A percentile compares a stretch with the other conserved stretches of the same genome.
phyloP scores from a whole-genome alignment of 2,113 vertebrate genomes.

The Pelobates fuscus region DNA sequence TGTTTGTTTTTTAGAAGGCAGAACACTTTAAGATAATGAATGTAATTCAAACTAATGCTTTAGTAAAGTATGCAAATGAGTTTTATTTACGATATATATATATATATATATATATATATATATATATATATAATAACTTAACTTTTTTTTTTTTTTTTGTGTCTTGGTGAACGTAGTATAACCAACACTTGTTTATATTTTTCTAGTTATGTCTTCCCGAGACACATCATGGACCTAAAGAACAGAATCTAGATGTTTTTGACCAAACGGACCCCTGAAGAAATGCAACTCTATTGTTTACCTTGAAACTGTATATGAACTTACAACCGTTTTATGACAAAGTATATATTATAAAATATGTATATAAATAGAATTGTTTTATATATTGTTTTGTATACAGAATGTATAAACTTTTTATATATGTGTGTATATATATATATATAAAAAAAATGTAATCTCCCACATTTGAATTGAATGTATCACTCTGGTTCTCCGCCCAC shows the following conservation, averaged over 20 bases:
- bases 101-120: too few relatives aligned
- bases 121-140: too few relatives aligned
- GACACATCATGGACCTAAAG: slow-evolving; percentile 33
- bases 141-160: too few relatives aligned
- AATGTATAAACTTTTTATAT: slow-evolving; percentile 49
- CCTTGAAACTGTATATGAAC: slow-evolving; percentile 5
- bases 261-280: neutral
- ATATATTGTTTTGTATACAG: slow-evolving; percentile 61
- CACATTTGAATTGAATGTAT: neutral
- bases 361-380: slow-evolving; percentile 43
- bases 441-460: too few relatives aligned
- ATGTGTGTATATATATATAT: slow-evolving; percentile 28
- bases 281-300: neutral
- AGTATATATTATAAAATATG: slow-evolving; percentile 35
- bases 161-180: too few relatives aligned
- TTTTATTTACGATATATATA: too few relatives aligned
- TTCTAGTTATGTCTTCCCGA: slow-evolving; percentile 16
- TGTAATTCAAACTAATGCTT: too few relatives aligned
- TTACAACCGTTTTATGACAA: neutral
- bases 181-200: neutral
- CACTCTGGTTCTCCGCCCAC: neutral
- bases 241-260: neutral
- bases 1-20: too few relatives aligned
- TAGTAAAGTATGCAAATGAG: too few relatives aligned
- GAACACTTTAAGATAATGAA: too few relatives aligned